phyloP scores from a whole-genome alignment of 2,888 invertebrate species.

The Heliconius charithonia region DNA sequence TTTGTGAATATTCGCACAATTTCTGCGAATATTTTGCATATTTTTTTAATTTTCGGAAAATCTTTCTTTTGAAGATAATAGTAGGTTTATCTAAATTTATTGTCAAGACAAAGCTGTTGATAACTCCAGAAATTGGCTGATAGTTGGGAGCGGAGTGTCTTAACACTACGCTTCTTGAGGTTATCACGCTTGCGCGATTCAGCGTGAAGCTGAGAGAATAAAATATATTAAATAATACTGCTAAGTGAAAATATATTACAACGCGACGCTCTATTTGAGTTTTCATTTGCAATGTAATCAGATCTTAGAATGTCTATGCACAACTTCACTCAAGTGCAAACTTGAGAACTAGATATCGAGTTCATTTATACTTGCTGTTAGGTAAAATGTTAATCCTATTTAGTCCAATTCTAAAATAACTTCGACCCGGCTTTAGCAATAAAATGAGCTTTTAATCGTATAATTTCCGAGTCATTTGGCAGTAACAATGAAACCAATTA shows the following conservation, averaged over 20 bases:
- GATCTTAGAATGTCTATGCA: slow-evolving; percentile 48
- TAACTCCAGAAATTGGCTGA: no score
- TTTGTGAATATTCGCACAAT: no score
- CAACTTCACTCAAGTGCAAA: slow-evolving; percentile 44
- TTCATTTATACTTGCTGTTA: slow-evolving; percentile 28
- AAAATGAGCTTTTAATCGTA: slow-evolving; percentile 42
- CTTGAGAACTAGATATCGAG: slow-evolving; percentile 42
- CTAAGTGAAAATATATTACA: slow-evolving; percentile 42
- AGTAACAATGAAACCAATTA: slow-evolving; percentile 37
- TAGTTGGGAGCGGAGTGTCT: no score
- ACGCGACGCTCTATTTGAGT: slow-evolving; percentile 48
- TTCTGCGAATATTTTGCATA: no score
- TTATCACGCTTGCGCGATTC: no score
- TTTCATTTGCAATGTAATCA: slow-evolving; percentile 47
- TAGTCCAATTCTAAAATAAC: slow-evolving; percentile 34
- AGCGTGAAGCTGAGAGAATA: no score
- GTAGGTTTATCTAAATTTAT: no score
- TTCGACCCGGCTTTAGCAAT: slow-evolving; percentile 29
- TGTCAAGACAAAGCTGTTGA: no score
- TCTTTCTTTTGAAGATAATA: no score
- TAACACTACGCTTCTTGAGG: no score
- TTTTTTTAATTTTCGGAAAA: no score
- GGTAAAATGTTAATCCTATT: slow-evolving; percentile 28
- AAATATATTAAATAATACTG: slow-evolving; percentile 27
- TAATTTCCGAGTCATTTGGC: slow-evolving; percentile 38